Base-by-base conservation (phyloP, 1,140 invertebrate genomes). In the Caenorhabditis brenneri region DNA sequence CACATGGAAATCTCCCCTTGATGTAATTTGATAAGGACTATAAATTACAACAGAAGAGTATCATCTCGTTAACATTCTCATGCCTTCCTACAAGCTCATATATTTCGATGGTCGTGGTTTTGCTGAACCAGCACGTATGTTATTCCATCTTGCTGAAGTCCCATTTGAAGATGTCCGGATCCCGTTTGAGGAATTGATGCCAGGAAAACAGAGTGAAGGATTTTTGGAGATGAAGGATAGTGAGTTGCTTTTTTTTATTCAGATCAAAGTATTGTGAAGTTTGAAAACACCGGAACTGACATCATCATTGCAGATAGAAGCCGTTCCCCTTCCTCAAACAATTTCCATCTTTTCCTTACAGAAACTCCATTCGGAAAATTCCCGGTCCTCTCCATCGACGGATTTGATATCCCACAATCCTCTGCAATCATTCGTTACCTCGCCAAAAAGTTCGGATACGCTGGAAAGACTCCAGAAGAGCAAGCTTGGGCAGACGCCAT, bases 91-190 rank as follows among this genome's bases (percentile, higher is more conserved):
- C 22, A 55, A 55, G 29, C 24, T 27, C 2, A 29, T 29, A 2
- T 55, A 27, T 29, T 29, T 58, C 9, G 53, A 58, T 29, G 27
- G 5, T 29, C 53, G 53, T 12, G 53, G 24, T 1, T 58, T 58
- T 12, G 53, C 12, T 10, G 53, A 58, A 29, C 53, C 24, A 58
- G 69, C 69, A 42, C 69, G 69, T 19, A 12, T 19, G 24, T n/a
- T 78, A 9, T 78, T 78, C n/a, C 69, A 78, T 48, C 12, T 78
- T 16, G 69, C 31, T 78, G 69, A 33, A 78, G 69, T 78, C 39
- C 31, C 69, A 78, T 78, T 78, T n/a, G 69, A 78, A 48, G 69
- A 78, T 39, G 33, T 39, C n/a, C 31, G 69, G 7, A 22, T 78
- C 1, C 22, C 69, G 9, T 22, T 24, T 22, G 69, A 78, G 15